Percentiles rank a stretch among this genome's conserved stretches.
phyloP scores from a whole-genome alignment of 2,797 vertebrate genomes.

The Gymnoscopelus braueri region DNA sequence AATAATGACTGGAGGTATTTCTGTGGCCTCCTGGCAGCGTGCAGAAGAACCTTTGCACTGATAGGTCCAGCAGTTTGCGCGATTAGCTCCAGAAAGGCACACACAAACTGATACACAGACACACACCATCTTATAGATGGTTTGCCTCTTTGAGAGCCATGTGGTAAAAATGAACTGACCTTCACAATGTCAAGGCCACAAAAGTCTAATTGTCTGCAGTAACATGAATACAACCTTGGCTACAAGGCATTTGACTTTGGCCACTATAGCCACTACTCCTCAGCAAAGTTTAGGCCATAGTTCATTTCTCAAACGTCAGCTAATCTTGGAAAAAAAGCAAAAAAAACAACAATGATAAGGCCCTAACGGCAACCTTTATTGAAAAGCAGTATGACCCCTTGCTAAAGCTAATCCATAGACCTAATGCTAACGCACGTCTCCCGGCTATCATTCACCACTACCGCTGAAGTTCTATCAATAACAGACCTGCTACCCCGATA shows the following conservation, averaged over 20 bases:
- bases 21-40: no score
- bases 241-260: conserved; percentile 5
- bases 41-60: no score
- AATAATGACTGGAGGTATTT: no score
- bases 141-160: no score
- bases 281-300: background rate
- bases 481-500: conserved; percentile 20
- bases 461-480: conserved; percentile 56
- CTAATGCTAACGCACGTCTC: conserved; percentile 55
- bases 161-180: no score
- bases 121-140: no score
- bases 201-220: no score
- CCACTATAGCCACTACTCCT: background rate
- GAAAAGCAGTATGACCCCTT: conserved; percentile 26
- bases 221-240: no score
- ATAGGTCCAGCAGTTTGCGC: no score
- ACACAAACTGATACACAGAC: no score
- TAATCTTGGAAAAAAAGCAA: conserved; percentile 5
- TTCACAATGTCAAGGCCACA: no score
- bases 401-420: conserved; percentile 54
- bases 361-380: conserved; percentile 22
- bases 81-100: no score
- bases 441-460: conserved; percentile 50
- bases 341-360: background rate
- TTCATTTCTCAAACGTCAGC: conserved; percentile 12